These are phyloP conservation scores for Merluccius polli DNA, from an alignment of 2,797 vertebrate genomes.

Conservation along the genomic window DNA sequence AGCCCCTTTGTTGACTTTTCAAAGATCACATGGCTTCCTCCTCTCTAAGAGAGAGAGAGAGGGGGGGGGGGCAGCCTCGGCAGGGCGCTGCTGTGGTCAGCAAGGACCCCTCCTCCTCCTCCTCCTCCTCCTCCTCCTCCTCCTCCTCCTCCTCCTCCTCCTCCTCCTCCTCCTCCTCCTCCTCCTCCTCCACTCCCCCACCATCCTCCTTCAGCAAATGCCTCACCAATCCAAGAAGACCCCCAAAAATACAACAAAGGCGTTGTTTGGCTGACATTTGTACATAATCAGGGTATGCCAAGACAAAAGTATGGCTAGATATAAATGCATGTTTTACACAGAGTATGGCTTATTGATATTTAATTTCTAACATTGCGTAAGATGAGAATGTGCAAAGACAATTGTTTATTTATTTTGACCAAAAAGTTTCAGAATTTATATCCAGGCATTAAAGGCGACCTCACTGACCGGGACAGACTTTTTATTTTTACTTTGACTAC, in stretches of 20 bases:
- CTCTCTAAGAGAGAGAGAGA: conserved; percentile 46
- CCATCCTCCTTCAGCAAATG: neutral
- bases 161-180: neutral
- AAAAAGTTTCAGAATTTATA: neutral
- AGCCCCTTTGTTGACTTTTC: conserved; percentile 74
- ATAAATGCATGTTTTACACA: neutral
- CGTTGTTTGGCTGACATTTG: neutral
- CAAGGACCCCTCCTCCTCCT: conserved; percentile 32
- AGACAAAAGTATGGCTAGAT: neutral
- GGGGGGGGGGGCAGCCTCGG: conserved; percentile 44
- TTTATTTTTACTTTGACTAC: neutral
- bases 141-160: neutral
- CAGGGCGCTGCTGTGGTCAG: conserved; percentile 61
- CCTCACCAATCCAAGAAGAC: neutral
- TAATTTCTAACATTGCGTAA: neutral
- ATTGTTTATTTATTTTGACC: neutral
- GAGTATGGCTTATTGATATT: neutral
- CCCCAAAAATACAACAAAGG: neutral
- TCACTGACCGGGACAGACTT: neutral
- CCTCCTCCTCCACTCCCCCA: neutral
- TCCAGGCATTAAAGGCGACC: neutral
- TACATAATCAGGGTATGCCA: neutral
- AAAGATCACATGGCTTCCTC: conserved; percentile 76
- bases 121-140: neutral
- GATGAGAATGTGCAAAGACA: neutral